A percentile compares a stretch with the other conserved stretches of the same genome.
Conservation (phyloP, 2,797 vertebrate species). For the Chelidonichthys spinosus region DNA sequence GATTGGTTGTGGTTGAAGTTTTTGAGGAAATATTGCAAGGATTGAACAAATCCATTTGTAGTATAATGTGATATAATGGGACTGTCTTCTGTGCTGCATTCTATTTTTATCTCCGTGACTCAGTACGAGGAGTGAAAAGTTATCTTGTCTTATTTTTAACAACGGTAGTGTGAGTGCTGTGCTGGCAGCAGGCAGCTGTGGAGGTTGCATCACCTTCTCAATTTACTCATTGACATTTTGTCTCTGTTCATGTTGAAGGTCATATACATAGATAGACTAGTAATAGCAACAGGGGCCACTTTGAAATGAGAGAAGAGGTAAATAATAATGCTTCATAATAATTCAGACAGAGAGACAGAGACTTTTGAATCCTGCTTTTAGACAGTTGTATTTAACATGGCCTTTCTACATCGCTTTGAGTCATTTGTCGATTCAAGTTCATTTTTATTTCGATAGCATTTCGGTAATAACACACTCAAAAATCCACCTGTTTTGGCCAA, state of each 20-base stretch:
- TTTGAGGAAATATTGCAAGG: neutral
- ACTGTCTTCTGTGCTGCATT: neutral
- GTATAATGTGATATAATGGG: neutral
- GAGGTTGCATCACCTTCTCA: conserved; percentile 43
- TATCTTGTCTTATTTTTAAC: conserved; percentile 21
- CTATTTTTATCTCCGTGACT: neutral
- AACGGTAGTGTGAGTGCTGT: neutral
- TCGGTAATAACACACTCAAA: too few relatives aligned
- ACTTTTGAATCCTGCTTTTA: too few relatives aligned
- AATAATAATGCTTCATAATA: too few relatives aligned
- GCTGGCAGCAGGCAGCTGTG: conserved; percentile 39
- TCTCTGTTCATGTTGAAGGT: conserved; percentile 38
- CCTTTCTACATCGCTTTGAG: too few relatives aligned
- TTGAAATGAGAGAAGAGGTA: neutral
- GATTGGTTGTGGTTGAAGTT: neutral
- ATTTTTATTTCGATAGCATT: too few relatives aligned
- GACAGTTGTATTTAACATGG: too few relatives aligned
- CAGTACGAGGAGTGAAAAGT: neutral
- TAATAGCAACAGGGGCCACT: conserved; percentile 4
- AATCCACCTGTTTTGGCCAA: too few relatives aligned
- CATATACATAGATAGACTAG: conserved; percentile 3
- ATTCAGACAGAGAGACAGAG: too few relatives aligned
- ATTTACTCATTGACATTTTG: conserved; percentile 29
- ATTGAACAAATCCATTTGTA: neutral
- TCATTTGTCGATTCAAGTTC: too few relatives aligned